These are phyloP conservation scores for Hiodon alosoides DNA, from an alignment of 2,113 vertebrate genomes.

Conservation along the genomic window DNA sequence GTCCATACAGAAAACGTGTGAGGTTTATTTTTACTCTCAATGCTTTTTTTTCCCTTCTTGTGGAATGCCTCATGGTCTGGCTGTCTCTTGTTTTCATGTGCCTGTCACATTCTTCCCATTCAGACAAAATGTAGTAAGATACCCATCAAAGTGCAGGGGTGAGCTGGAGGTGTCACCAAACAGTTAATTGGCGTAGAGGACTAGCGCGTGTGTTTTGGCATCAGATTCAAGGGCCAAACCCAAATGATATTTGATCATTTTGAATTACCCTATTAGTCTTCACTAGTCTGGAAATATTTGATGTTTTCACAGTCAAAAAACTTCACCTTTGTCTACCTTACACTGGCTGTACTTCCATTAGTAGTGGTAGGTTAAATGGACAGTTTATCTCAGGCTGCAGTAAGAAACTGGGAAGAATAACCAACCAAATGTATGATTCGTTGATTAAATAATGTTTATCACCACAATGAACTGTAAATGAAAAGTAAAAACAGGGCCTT, in stretches of 20 bases:
- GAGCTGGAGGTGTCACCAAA: constrained; percentile 8
- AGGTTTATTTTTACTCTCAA: constrained; percentile 10
- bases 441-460: too few relatives aligned
- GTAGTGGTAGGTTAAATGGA: too few relatives aligned
- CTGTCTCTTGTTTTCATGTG: constrained; percentile 12
- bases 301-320: neutral
- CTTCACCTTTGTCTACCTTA: too few relatives aligned
- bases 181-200: constrained; percentile 5
- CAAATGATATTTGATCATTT: neutral
- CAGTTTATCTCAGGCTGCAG: too few relatives aligned
- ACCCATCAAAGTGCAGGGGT: neutral
- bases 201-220: neutral
- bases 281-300: neutral
- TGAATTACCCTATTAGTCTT: constrained; percentile 24
- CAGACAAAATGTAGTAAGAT: constrained; percentile 20
- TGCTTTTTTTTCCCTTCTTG: neutral
- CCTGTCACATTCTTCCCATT: constrained; percentile 14
- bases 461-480: too few relatives aligned
- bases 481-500: too few relatives aligned
- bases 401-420: too few relatives aligned
- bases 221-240: neutral
- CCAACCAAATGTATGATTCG: too few relatives aligned
- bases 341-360: too few relatives aligned
- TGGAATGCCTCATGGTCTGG: constrained; percentile 9
- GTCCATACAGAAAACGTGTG: constrained; percentile 3